phyloP scores from a whole-genome alignment of 2,113 vertebrate species.

The Hassar affinis region DNA sequence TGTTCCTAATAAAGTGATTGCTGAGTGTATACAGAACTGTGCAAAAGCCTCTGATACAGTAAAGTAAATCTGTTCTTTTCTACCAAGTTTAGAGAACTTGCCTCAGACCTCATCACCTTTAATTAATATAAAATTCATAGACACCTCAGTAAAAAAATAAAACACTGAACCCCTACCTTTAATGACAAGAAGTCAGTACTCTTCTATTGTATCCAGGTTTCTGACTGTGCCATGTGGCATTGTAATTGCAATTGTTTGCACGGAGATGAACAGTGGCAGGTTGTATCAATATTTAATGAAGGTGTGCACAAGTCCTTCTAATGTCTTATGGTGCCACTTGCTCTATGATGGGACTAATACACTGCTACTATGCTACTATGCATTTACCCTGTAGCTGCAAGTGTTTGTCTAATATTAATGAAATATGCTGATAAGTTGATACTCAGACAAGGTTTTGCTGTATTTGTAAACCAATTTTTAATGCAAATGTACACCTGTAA shows the following conservation, averaged over 20 bases:
- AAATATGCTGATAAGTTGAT: background rate
- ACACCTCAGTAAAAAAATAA: background rate
- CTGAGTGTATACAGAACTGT: background rate
- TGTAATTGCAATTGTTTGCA: background rate
- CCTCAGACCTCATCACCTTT: background rate
- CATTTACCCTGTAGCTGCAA: background rate
- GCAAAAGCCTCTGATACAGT: background rate
- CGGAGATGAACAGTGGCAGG: no score
- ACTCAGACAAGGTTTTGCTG: background rate
- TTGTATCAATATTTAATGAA: background rate
- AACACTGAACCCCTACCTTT: background rate
- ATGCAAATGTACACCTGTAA: background rate
- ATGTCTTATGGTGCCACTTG: background rate
- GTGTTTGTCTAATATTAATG: background rate
- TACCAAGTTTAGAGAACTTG: background rate
- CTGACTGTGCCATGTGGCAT: background rate
- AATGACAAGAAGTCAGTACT: background rate
- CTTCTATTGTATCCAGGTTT: background rate
- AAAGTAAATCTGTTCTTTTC: background rate
- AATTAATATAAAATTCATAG: background rate
- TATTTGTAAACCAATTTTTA: background rate
- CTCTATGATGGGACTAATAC: background rate
- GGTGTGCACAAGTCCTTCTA: background rate
- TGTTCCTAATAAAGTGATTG: background rate
- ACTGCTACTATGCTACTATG: background rate